Evolutionary conservation across 1,140 invertebrate species (phyloP).

Genomic region (Bombus superbus): DNA sequence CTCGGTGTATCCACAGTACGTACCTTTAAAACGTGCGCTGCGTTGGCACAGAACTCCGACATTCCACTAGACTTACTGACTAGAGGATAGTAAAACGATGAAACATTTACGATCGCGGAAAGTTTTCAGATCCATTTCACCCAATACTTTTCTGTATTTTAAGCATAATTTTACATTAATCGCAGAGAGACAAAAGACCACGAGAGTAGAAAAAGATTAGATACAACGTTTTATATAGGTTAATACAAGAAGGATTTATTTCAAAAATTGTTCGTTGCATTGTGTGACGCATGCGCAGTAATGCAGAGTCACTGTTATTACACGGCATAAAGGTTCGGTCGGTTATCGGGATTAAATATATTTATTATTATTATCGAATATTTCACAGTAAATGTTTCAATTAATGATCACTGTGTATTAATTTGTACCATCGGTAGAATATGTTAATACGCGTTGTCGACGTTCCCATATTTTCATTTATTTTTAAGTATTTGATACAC

Average conservation of each 20-base stretch:
- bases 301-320: not conserved
- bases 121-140: not conserved
- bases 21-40: slow-evolving; percentile 24
- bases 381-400: not conserved
- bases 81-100: not conserved
- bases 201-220: no score
- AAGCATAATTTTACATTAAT: no score
- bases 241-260: no score
- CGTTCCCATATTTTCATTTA: not conserved
- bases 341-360: not conserved
- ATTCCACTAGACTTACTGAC: no score
- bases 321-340: not conserved
- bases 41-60: not conserved
- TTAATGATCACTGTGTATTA: not conserved
- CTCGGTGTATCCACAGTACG: slow-evolving; percentile 20
- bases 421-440: not conserved
- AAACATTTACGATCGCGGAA: not conserved
- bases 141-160: not conserved
- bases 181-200: not conserved
- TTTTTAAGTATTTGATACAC: not conserved
- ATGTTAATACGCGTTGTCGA: not conserved
- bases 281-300: not conserved
- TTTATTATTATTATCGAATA: not conserved
- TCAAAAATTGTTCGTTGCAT: not conserved
- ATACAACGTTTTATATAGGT: not conserved